Evolutionary conservation across 2,888 invertebrate species (phyloP), one percentile per base, ranked within the genome.

Genomic region (Heteromyza rotundicornis): DNA sequence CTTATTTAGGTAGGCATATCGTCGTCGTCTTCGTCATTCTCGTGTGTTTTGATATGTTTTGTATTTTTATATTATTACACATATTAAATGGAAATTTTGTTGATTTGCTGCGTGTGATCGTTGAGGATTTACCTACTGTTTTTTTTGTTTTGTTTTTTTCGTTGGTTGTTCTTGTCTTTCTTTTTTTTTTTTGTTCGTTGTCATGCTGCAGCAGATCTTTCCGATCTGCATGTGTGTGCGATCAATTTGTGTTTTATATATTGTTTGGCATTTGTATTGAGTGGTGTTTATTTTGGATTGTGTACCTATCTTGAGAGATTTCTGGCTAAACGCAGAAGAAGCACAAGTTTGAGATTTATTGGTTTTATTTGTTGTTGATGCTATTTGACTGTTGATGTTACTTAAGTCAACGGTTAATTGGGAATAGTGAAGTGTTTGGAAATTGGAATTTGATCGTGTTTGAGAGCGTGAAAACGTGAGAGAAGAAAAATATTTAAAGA

Each of bases 51-150:
- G 47, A 47, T 47, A 47, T 47, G 47, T 47, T 47, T 47, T 47
- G 47, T 47, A 47, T 47, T 19, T 47, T 47, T 17, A 47, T 47
- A 47, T 19, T 47, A 47, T 47, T 47, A 20, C 47, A 47, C 47
- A 47, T 47, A 47, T 47, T 47, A 47, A 47, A 47, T 47, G 47
- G 47, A 47, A 47, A 47, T 47, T 47, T 47, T 47, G 47, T 20
- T 17, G 20, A 19, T 47, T 47, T 17, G 47, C 47, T 47, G 47
- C 47, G 47, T 63, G 64, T 76, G 73, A 74, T 73, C 75, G 76
- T 69, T 71, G 73, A 66, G 49, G 57, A 7, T 47, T 47, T 32
- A 49, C 57, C 57, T 24, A 49, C 24, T 47, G 55, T 27, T 19
- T 54, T 7, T 54, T 32, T n/a, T 16, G 12, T 35, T 51, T 44